Conservation (phyloP, 2,888 invertebrate species). For the Athrips mouffetella region DNA sequence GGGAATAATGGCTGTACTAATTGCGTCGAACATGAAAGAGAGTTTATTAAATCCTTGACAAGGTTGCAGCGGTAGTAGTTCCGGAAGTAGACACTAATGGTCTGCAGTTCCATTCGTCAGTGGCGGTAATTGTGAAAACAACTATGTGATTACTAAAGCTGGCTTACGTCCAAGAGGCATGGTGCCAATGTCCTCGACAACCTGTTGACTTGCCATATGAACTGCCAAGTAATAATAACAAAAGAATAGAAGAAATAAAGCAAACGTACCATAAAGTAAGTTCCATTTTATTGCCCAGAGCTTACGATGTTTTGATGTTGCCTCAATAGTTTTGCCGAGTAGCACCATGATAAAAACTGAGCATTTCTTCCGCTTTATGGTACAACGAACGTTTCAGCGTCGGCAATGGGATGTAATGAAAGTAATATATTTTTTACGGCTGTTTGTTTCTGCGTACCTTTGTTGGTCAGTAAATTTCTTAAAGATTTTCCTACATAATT, state of each 20-base stretch:
- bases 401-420: conserved; percentile 8
- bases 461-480: background rate
- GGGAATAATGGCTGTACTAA: background rate
- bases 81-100: conserved; percentile 17
- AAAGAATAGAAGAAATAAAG: conserved; percentile 4
- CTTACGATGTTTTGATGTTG: conserved; percentile 7
- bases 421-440: conserved; percentile 9
- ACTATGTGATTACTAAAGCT: conserved; percentile 48
- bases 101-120: conserved; percentile 40
- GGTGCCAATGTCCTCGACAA: conserved; percentile 50
- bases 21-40: background rate
- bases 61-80: background rate
- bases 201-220: conserved; percentile 58
- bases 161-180: conserved; percentile 60
- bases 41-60: background rate
- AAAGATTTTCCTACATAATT: conserved; percentile 1
- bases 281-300: background rate
- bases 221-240: conserved; percentile 16
- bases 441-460: background rate
- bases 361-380: background rate
- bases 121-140: conserved; percentile 44
- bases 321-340: conserved; percentile 9
- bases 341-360: background rate
- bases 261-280: conserved; percentile 7
- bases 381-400: background rate